Evolutionary conservation across 2,888 invertebrate species (phyloP).

Genomic region (Cantharis rufa): DNA sequence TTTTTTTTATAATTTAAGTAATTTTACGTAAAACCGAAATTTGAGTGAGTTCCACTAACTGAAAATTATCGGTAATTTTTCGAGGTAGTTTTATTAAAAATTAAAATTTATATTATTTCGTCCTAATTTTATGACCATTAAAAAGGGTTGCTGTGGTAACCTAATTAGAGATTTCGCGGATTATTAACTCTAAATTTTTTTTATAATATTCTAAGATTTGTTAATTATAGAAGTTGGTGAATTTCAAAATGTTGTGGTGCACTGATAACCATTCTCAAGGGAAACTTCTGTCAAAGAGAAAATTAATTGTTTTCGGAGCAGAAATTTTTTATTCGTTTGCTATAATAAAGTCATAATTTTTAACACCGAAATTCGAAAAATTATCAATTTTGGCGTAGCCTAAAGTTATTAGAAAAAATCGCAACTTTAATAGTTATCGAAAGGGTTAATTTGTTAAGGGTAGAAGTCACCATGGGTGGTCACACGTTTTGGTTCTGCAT

Average conservation of each 20-base stretch:
- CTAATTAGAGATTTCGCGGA: not conserved
- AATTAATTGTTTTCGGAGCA: not conserved
- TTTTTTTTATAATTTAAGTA: slow-evolving; percentile 13
- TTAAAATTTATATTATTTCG: not conserved
- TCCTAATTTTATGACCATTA: not conserved
- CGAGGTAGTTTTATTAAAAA: not conserved
- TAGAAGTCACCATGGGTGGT: slow-evolving; percentile 44
- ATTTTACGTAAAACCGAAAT: slow-evolving; percentile 11
- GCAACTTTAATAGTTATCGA: slow-evolving; percentile 22
- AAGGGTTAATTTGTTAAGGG: slow-evolving; percentile 29
- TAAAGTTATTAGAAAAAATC: slow-evolving; percentile 13
- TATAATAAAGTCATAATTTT: slow-evolving; percentile 8
- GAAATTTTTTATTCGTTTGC: not conserved
- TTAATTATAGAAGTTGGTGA: not conserved
- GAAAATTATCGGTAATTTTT: not conserved
- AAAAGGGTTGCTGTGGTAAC: not conserved
- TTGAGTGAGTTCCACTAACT: not conserved
- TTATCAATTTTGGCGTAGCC: slow-evolving; percentile 16
- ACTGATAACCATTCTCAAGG: not conserved
- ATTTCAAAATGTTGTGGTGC: not conserved
- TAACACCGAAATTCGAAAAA: slow-evolving; percentile 4
- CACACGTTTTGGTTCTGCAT: slow-evolving; percentile 45
- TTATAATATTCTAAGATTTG: not conserved
- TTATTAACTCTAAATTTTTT: not conserved
- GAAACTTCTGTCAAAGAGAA: not conserved